Percentiles rank a stretch among this genome's conserved stretches.
These are phyloP conservation scores for Nymphicus hollandicus DNA, from an alignment of 2,113 vertebrate genomes.

Conservation along the genomic window DNA sequence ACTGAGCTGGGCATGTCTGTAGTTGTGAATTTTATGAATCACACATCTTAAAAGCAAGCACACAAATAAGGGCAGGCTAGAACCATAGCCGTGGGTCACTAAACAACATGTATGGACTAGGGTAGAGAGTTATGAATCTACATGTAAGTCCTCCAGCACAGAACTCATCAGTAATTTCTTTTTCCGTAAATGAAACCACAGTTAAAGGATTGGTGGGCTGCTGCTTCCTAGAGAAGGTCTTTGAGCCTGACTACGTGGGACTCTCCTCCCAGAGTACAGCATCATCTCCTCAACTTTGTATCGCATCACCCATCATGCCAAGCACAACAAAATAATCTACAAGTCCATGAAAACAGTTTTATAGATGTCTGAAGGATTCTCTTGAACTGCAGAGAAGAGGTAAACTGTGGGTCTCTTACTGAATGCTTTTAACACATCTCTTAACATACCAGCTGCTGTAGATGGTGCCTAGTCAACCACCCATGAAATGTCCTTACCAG, in stretches of 20 bases:
- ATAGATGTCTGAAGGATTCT: neutral
- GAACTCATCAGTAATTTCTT: neutral
- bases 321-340: neutral
- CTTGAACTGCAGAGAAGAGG: neutral
- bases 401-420: neutral
- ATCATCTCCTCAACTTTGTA: neutral
- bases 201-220: neutral
- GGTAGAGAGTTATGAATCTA: neutral
- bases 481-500: neutral
- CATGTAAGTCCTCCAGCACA: neutral
- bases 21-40: neutral
- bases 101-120: neutral
- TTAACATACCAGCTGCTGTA: neutral
- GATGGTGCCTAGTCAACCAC: neutral
- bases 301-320: neutral
- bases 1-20: neutral
- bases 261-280: neutral
- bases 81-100: neutral
- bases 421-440: neutral
- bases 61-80: neutral
- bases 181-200: neutral
- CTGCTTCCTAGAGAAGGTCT: neutral
- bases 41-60: neutral
- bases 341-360: neutral
- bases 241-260: neutral